Evolutionary conservation across 1,140 invertebrate genomes (phyloP), one percentile per base, ranked within the genome.

Genomic region (Diachasmimorpha longicaudata): DNA sequence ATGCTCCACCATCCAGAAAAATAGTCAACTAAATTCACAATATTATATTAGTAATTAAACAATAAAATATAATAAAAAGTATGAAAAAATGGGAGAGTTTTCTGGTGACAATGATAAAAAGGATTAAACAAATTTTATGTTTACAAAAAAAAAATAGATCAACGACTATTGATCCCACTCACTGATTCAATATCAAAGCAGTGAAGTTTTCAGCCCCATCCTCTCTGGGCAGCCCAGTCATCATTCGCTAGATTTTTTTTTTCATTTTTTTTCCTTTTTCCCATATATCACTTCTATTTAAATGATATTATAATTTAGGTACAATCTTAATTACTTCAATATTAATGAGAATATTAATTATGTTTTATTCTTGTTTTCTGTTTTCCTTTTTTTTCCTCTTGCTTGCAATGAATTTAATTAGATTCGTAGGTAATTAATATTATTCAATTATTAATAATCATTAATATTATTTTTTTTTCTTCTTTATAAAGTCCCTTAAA

Each of bases 271-370:
- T 75, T 78, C 71, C 74, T 75, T 77, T 76, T 84, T 81, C 81
- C 82, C 84, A 80, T 82, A 85, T 88, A 87, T 87, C 86, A 87
- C 83, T 89, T 86, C 85, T 86, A 85, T 85, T 75, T n/a, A 78
- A 70, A 88, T 87, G 81, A 84, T 87, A 86, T 55, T 85, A 88
- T 88, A 89, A 89, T 89, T 89, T 89, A 89, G 87, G 87, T 89
- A 89, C 86, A 88, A 87, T 88, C 86, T 89, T 89, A 88, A 87
- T 89, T 88, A 88, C n/a, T 75, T 84, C 85, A 89, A 89, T 88
- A 89, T 89, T 89, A 88, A 88, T 89, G 86, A 88, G 87, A 88
- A 89, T 88, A 89, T 88, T 88, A 88, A 88, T 87, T 87, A 87
- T 87, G 84, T 86, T 87, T 85, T 88, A 83, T 46, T 70, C 48